Evolutionary conservation across 1,140 invertebrate species (phyloP).

Genomic region (Panulirus ornatus): DNA sequence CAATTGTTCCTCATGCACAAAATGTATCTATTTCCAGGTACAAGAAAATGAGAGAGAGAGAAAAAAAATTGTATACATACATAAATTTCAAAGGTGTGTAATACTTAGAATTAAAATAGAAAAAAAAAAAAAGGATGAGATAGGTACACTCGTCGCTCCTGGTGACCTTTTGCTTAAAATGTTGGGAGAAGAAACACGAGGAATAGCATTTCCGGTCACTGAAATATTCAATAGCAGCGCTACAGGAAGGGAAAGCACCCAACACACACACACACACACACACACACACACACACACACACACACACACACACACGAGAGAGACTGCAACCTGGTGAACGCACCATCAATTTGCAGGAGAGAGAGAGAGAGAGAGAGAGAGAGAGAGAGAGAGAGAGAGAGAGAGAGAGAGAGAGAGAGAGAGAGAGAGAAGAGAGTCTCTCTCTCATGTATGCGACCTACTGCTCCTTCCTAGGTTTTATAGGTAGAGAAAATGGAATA

Average conservation of each 20-base stretch:
- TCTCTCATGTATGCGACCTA: background rate
- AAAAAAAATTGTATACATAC: no score
- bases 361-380: background rate
- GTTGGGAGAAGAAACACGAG: background rate
- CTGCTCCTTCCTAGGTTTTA: background rate
- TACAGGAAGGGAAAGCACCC: background rate
- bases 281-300: slow-evolving; percentile 7
- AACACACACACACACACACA: no score
- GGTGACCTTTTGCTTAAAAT: background rate
- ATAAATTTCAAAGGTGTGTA: no score
- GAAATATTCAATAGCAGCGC: background rate
- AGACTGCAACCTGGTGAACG: background rate
- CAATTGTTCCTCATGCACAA: no score
- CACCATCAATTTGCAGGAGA: background rate
- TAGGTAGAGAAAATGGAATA: background rate
- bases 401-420: background rate
- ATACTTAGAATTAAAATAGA: no score
- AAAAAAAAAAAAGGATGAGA: background rate
- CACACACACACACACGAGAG: background rate
- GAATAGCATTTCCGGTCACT: no score
- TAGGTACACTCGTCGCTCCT: background rate
- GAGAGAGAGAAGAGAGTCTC: background rate
- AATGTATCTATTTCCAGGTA: no score
- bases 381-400: background rate
- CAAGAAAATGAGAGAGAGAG: no score